A percentile compares a stretch with the other conserved stretches of the same genome.
Conservation (phyloP, 2,797 vertebrate genomes). For the Neosilurus hyrtlii region DNA sequence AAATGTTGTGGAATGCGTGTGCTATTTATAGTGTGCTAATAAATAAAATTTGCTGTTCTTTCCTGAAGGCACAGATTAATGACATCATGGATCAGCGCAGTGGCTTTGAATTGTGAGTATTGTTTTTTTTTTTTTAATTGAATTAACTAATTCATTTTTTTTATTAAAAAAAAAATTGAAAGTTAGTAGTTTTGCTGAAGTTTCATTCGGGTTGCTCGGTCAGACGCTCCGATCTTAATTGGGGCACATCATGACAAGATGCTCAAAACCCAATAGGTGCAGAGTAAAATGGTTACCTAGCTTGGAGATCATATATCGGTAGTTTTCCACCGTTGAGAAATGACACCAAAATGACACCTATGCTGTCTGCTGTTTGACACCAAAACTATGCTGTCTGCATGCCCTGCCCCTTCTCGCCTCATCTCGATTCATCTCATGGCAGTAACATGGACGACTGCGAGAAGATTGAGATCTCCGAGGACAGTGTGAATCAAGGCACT, state of each 20-base stretch:
- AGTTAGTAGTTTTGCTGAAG: neutral
- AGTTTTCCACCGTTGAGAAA: neutral
- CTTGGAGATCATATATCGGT: neutral
- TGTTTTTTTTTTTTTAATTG: neutral
- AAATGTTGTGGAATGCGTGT: slow-evolving; percentile 7
- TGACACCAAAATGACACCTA: neutral
- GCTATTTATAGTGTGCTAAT: slow-evolving; percentile 13
- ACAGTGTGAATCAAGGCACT: slow-evolving; percentile 94
- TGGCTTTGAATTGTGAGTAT: slow-evolving; percentile 94
- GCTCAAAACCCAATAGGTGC: neutral
- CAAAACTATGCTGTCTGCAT: neutral
- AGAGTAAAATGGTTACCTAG: neutral
- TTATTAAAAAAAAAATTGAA: neutral
- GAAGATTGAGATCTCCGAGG: slow-evolving; percentile 97
- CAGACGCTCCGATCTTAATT: neutral
- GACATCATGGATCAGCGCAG: slow-evolving; percentile 98
- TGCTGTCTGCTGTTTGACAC: too few species aligned
- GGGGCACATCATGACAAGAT: neutral
- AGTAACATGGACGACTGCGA: slow-evolving; percentile 98
- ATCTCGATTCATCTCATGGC: slow-evolving; percentile 4
- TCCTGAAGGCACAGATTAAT: slow-evolving; percentile 81
- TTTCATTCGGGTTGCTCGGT: neutral
- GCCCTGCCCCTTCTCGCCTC: too few species aligned
- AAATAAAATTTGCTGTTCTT: slow-evolving; percentile 19
- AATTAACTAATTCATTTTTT: neutral